Percentiles rank a stretch among this genome's conserved stretches.
Conservation (phyloP, 2,113 vertebrate genomes). For the Clarias gariepinus region DNA sequence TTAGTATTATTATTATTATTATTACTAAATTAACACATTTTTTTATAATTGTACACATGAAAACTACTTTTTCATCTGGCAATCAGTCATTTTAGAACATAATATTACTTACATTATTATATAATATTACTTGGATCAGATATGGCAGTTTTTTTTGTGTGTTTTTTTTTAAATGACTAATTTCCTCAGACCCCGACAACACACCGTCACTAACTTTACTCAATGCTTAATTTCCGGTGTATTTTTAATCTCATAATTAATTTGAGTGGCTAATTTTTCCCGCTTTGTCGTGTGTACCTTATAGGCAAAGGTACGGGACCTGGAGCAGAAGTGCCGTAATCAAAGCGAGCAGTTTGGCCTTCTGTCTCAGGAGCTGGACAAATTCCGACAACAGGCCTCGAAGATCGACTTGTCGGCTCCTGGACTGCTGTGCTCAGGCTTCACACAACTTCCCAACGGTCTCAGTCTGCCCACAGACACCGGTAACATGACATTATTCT, state of each 20-base stretch:
- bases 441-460: conserved; percentile 72
- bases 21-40: neutral
- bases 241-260: neutral
- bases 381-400: conserved; percentile 88
- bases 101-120: too few species aligned
- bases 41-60: too few species aligned
- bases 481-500: conserved; percentile 59
- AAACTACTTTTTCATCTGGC: neutral
- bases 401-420: conserved; percentile 78
- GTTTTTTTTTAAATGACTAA: neutral
- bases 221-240: neutral
- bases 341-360: conserved; percentile 92
- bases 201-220: neutral
- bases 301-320: conserved; percentile 89
- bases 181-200: neutral
- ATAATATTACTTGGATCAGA: neutral
- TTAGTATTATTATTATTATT: too few species aligned
- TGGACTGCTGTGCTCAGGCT: conserved; percentile 70
- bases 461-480: conserved; percentile 70
- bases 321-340: conserved; percentile 93
- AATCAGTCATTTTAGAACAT: neutral
- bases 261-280: neutral
- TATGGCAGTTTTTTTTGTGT: neutral
- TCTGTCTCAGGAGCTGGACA: conserved; percentile 88
- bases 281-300: conserved; percentile 3